These are phyloP conservation scores for Rhabditoides inermis DNA, from an alignment of 2,888 invertebrate genomes.

Conservation along the genomic window DNA sequence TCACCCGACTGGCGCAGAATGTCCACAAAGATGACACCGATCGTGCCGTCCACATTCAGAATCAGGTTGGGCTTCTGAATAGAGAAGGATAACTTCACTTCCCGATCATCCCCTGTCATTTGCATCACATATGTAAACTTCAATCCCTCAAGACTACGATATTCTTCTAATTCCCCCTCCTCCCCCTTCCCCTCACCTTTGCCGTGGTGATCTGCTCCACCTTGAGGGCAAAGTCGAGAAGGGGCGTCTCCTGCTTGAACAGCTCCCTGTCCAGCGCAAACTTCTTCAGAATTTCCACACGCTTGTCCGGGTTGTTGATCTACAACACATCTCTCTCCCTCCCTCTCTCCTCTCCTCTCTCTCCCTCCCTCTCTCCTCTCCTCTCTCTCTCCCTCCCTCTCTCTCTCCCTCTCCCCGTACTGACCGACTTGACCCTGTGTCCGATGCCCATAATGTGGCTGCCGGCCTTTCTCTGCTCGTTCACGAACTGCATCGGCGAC, in stretches of 20 bases:
- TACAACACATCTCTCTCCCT: conserved; percentile 51
- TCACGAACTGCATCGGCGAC: conserved; percentile 90
- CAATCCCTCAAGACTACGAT: background rate
- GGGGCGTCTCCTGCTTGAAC: conserved; percentile 70
- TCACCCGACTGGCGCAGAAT: conserved; percentile 82
- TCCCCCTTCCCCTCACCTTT: conserved; percentile 59
- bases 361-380: no score
- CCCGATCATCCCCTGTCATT: background rate
- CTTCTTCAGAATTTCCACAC: conserved; percentile 86
- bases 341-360: no score
- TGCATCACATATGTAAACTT: no score
- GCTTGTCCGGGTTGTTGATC: conserved; percentile 95
- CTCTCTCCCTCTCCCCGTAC: conserved; percentile 32
- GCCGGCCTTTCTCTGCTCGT: conserved; percentile 89
- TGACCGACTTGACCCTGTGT: conserved; percentile 70
- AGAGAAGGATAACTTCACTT: conserved; percentile 2
- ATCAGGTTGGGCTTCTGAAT: conserved; percentile 90
- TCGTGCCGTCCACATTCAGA: conserved; percentile 95
- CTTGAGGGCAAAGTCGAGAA: conserved; percentile 88
- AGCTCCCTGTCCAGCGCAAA: conserved; percentile 81
- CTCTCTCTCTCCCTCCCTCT: no score
- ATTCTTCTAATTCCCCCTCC: background rate
- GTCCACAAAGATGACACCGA: conserved; percentile 93
- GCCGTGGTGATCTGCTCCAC: conserved; percentile 97
- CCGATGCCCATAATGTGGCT: conserved; percentile 99